Evolutionary conservation across 2,113 vertebrate species (phyloP).

Genomic region (Cryptomyrus ogoouensis): DNA sequence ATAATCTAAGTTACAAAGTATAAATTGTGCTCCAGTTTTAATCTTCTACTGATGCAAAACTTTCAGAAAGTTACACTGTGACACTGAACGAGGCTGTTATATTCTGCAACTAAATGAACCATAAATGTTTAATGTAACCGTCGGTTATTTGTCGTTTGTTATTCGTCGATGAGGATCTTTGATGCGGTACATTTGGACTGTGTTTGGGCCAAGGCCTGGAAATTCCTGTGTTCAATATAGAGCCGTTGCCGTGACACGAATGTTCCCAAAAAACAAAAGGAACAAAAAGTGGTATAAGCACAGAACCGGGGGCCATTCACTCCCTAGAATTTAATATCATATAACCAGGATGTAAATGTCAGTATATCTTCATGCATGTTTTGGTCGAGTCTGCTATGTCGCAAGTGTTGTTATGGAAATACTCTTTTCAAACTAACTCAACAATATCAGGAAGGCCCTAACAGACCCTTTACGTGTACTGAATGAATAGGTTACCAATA

Average conservation of each 20-base stretch:
- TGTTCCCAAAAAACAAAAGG: neutral
- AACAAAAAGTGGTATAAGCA: neutral
- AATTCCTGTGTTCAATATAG: neutral
- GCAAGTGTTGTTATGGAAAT: neutral
- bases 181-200: neutral
- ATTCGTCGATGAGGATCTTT: neutral
- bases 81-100: neutral
- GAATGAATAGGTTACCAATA: neutral
- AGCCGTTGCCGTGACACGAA: conserved; percentile 3
- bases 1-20: neutral
- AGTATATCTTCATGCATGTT: neutral
- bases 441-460: neutral
- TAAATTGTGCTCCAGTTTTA: neutral
- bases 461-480: neutral
- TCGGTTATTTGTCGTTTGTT: neutral
- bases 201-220: neutral
- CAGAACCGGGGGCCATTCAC: neutral
- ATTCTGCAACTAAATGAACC: neutral
- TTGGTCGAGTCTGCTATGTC: neutral
- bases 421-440: neutral
- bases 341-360: neutral
- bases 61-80: neutral
- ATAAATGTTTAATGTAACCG: neutral
- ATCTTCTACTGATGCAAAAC: neutral
- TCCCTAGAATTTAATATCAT: neutral